Conservation (phyloP, 2,888 invertebrate genomes). For the Apamea monoglypha region DNA sequence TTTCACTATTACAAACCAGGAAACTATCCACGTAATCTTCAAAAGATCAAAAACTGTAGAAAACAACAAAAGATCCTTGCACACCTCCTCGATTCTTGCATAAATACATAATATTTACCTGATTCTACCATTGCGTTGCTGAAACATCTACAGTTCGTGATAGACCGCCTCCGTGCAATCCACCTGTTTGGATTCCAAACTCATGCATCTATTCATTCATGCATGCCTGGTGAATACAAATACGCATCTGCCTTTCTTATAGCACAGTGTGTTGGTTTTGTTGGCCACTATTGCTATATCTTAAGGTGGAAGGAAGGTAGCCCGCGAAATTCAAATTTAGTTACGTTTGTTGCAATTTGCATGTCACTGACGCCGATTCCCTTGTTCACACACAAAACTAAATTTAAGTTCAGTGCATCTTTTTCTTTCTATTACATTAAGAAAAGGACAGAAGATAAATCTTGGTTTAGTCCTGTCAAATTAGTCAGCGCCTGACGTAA, state of each 20-base stretch:
- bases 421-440: too few species aligned
- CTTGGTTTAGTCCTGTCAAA: too few species aligned
- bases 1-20: not conserved
- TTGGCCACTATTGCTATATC: not conserved
- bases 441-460: too few species aligned
- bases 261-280: not conserved
- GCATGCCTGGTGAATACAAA: slow-evolving; percentile 46
- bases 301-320: too few species aligned
- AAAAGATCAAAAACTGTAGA: not conserved
- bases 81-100: slow-evolving; percentile 9
- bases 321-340: too few species aligned
- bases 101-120: slow-evolving; percentile 51
- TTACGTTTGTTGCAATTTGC: too few species aligned
- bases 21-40: not conserved
- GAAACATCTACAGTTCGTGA: slow-evolving; percentile 26
- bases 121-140: slow-evolving; percentile 18
- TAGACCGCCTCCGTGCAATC: slow-evolving; percentile 19
- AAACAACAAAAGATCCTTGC: not conserved
- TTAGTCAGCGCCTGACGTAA: too few species aligned
- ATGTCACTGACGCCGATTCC: too few species aligned
- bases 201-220: slow-evolving; percentile 53
- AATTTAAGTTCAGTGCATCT: too few species aligned
- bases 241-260: not conserved
- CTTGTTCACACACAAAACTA: too few species aligned
- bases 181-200: slow-evolving; percentile 25